These are phyloP conservation scores for Drosophila lini DNA, from an alignment of 1,140 invertebrate genomes.

Conservation along the genomic window DNA sequence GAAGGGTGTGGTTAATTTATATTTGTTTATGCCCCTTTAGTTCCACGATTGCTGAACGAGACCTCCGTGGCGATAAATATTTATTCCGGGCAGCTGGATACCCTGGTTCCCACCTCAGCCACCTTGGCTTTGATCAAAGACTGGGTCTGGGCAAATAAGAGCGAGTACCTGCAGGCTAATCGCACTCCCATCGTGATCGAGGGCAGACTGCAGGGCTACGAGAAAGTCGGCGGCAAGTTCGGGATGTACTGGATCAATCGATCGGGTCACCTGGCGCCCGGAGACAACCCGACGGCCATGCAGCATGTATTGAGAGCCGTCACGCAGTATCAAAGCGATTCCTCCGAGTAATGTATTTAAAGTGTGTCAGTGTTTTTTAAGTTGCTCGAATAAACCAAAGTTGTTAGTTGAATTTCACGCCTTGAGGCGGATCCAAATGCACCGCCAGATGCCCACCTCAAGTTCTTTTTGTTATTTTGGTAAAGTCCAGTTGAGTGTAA, in stretches of 20 bases:
- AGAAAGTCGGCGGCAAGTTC: slow-evolving; percentile 88
- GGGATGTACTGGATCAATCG: slow-evolving; percentile 90
- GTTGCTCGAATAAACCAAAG: not conserved
- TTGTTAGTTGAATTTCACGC: not conserved
- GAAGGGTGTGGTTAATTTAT: not conserved
- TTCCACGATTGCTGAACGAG: slow-evolving; percentile 88
- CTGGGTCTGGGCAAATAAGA: slow-evolving; percentile 87
- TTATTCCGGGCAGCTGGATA: slow-evolving; percentile 86
- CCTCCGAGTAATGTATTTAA: not conserved
- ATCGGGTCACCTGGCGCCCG: slow-evolving; percentile 86
- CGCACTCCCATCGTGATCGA: slow-evolving; percentile 86
- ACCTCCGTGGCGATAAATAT: slow-evolving; percentile 85
- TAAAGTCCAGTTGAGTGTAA: slow-evolving; percentile 8
- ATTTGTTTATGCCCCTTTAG: slow-evolving; percentile 84
- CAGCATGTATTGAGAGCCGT: slow-evolving; percentile 58
- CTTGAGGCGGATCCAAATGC: not conserved
- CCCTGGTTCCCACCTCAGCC: slow-evolving; percentile 88
- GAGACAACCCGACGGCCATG: slow-evolving; percentile 77
- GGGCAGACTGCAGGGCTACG: slow-evolving; percentile 87
- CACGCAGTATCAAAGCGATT: slow-evolving; percentile 10
- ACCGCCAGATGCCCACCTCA: slow-evolving; percentile 17
- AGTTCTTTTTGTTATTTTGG: not conserved
- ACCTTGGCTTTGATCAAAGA: slow-evolving; percentile 89
- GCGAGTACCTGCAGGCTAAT: slow-evolving; percentile 85
- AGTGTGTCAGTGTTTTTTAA: not conserved